Conservation (phyloP, 2,888 invertebrate species). For the Trissoscelio sp. region DNA sequence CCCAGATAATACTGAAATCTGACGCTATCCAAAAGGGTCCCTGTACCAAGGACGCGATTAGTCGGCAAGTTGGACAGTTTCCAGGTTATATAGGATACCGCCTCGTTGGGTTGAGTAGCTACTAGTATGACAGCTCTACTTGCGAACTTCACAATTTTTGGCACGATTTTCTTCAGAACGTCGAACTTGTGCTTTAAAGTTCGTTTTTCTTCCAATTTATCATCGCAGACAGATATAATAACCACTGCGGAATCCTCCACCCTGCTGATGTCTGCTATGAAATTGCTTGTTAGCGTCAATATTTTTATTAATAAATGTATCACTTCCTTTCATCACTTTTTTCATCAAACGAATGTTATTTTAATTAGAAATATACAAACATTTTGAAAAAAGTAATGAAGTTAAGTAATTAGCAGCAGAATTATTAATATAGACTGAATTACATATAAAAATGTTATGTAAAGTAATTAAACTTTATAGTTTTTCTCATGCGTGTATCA, state of each 20-base stretch:
- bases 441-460: no score
- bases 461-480: no score
- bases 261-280: conserved; percentile 74
- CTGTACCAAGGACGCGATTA: conserved; percentile 85
- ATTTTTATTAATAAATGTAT: conserved; percentile 16
- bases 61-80: conserved; percentile 85
- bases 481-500: no score
- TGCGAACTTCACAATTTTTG: conserved; percentile 76
- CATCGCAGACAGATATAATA: conserved; percentile 75
- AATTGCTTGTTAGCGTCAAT: conserved; percentile 24
- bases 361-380: no score
- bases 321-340: no score
- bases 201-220: conserved; percentile 67
- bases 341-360: no score
- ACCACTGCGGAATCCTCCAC: conserved; percentile 78
- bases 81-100: conserved; percentile 86
- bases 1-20: conserved; percentile 85
- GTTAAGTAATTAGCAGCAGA: no score
- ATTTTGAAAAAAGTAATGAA: no score
- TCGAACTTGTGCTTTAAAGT: conserved; percentile 75
- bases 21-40: conserved; percentile 85
- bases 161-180: conserved; percentile 76
- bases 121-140: conserved; percentile 76
- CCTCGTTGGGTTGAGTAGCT: conserved; percentile 83
- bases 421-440: no score